Percentiles rank a stretch among this genome's conserved stretches.
phyloP scores from a whole-genome alignment of 30 jellyfish, hydroid and myxozoan genomes.

The Aurelia aurita region DNA sequence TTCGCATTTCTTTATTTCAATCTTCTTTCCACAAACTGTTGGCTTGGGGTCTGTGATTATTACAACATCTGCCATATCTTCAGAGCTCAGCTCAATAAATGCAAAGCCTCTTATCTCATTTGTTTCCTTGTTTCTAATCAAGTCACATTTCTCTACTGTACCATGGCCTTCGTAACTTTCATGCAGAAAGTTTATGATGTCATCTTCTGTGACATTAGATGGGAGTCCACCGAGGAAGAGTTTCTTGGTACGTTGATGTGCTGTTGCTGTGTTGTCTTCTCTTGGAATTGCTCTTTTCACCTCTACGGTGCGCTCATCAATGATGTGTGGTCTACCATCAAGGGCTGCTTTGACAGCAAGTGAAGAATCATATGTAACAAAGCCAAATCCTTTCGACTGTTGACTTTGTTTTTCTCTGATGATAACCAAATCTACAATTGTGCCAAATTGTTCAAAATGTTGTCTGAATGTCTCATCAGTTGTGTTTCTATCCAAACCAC shows the following conservation, averaged over 20 bases:
- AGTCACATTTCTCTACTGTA: slow-evolving; percentile 71
- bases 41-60: slow-evolving; percentile 78
- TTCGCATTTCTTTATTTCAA: slow-evolving; percentile 84
- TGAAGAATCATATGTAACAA: slow-evolving; percentile 78
- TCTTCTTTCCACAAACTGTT: slow-evolving; percentile 67
- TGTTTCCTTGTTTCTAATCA: slow-evolving; percentile 84
- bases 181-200: slow-evolving; percentile 60
- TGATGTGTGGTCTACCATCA: slow-evolving; percentile 77
- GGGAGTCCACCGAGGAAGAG: slow-evolving; percentile 92
- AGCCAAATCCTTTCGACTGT: slow-evolving; percentile 95
- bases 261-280: slow-evolving; percentile 79
- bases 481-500: slow-evolving; percentile 82
- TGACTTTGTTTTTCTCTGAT: slow-evolving; percentile 71
- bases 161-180: slow-evolving; percentile 78
- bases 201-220: slow-evolving; percentile 68
- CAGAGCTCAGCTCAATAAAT: slow-evolving; percentile 69
- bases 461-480: slow-evolving; percentile 83
- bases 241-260: slow-evolving; percentile 85
- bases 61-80: slow-evolving; percentile 90
- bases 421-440: slow-evolving; percentile 83
- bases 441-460: slow-evolving; percentile 81
- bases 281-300: slow-evolving; percentile 96
- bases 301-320: slow-evolving; percentile 84
- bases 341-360: slow-evolving; percentile 84
- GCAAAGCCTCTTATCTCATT: slow-evolving; percentile 82